Evolutionary conservation across 2,113 vertebrate genomes (phyloP), one percentile per base, ranked within the genome.

Genomic region (Lagopus leucura): DNA sequence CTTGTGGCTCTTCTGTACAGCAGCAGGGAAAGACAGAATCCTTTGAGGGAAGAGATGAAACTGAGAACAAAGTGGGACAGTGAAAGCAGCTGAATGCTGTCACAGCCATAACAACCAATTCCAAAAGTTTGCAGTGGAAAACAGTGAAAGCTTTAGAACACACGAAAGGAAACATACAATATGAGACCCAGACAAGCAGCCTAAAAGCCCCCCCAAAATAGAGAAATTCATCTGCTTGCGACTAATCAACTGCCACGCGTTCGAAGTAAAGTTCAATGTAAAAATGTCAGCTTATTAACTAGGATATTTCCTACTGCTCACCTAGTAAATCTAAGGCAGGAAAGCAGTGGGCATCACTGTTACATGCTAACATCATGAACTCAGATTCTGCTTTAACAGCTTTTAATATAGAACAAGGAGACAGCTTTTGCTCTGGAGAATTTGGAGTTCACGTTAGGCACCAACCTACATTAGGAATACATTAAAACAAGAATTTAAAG

Each of bases 1-100:
- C 45, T 67, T 78, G 61, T 75, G 86, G 78, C 52, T 96, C 85
- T 69, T 86, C 9, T 24, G 61, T 89, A 75, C 94, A 67, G 64
- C 75, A 64, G 13, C 47, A 75, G 61, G 34, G 45, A 90, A 91
- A 90, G 42, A 84, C 8, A 52, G 57, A 76, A 69, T 79, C 40
- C 38, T 63, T 12, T 38, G 27, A 61, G 36, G 52, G 57, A 83
- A 82, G 76, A 93, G 67, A 71, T 18, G 70, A 96, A 94, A 90
- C 60, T 7, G 45, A 89, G 36, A 88, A 86, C 11, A 15, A 90
- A 85, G 25, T 8, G 4, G 66, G 57, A 73, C 81, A 95, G 65
- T 52, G 79, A 93, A 89, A 92, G 75, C 36, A 88, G 45, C 19
- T 32, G 43, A 83, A 48, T 6, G 34, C 28, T 74, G 48, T 57